Conservation (phyloP, 2,113 vertebrate genomes). For the Bubo blakistoni region DNA sequence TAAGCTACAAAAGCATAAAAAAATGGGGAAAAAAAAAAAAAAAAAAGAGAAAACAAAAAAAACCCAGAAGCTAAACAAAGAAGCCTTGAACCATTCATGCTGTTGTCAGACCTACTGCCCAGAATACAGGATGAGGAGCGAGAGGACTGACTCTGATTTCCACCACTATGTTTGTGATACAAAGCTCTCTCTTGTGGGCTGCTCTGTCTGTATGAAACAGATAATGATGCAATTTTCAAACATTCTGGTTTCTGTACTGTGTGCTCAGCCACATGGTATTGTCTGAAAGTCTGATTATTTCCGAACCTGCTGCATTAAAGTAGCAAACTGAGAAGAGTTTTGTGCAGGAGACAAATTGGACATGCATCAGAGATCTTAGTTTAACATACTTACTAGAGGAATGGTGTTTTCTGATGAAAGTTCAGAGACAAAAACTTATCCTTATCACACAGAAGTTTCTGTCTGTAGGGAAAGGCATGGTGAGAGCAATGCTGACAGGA, state of each 20-base stretch:
- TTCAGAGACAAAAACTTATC: not conserved
- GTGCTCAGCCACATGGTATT: not conserved
- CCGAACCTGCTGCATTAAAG: not conserved
- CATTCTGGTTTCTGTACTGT: not conserved
- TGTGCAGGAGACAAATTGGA: slow-evolving; percentile 4
- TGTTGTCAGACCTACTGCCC: not conserved
- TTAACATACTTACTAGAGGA: not conserved
- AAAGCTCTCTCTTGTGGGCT: not conserved
- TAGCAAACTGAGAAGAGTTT: not conserved
- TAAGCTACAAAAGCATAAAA: not conserved
- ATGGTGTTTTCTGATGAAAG: not conserved
- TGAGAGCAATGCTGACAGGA: not conserved
- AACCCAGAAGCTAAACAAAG: not conserved
- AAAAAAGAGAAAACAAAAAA: rapidly evolving
- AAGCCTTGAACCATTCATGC: not conserved
- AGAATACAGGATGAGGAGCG: not conserved
- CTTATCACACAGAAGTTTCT: not conserved
- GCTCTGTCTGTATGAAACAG: not conserved
- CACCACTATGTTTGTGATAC: not conserved
- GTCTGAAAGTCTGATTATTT: not conserved
- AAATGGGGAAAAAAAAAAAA: too few relatives aligned
- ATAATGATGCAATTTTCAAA: not conserved
- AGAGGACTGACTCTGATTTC: not conserved
- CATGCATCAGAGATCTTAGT: not conserved
- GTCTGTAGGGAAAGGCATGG: not conserved